Base-by-base conservation (phyloP, 2,888 invertebrate species). In the Anthrax anthrax region DNA sequence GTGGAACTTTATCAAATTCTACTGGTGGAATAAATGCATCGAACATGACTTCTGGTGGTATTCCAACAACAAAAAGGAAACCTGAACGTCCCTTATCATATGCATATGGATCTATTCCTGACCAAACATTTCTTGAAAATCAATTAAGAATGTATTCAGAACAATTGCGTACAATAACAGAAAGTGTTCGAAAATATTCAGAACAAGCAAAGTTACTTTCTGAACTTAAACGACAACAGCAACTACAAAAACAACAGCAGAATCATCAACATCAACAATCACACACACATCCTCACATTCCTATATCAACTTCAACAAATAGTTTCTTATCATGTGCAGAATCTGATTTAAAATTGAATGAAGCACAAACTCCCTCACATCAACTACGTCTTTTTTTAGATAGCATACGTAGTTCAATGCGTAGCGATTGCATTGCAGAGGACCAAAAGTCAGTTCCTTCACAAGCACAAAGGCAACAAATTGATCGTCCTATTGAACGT, bases 151-250 rank as follows among this genome's bases (percentile, higher is more conserved):
- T 68, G 14, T 68, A 68, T 40, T 67, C 67, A 8, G 68, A 68
- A 44, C 68, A 68, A 44, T 50, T 68, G 23, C 56, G 64, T 17
- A 65, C 64, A 36, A 68, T 68, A 16, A 68, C 68, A 1, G 68
- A 68, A 48, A 67, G 67, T 52, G 68, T 68, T 19, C 57, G 68
- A 4, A 68, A 68, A 48, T 68, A 68, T 50, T 67, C 67, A 3
- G 68, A 68, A 47, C 68, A 68, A 47, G 67, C 68, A 2, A 66
- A 68, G 49, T 49, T 68, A 5, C 52, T 68, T 4, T 67, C 67
- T 0, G 68, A 68, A 51, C 47, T 68, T 2, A 68, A 68, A 46
- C 59, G 68, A 0, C 66, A 67, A 42, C 67, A 67, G 48, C 63
- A 64, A 46, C 43, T 65, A 14, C 47, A 48, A 5, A 51, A 54